Evolutionary conservation across 2,888 invertebrate species (phyloP).

Genomic region (Sialis lutaria): DNA sequence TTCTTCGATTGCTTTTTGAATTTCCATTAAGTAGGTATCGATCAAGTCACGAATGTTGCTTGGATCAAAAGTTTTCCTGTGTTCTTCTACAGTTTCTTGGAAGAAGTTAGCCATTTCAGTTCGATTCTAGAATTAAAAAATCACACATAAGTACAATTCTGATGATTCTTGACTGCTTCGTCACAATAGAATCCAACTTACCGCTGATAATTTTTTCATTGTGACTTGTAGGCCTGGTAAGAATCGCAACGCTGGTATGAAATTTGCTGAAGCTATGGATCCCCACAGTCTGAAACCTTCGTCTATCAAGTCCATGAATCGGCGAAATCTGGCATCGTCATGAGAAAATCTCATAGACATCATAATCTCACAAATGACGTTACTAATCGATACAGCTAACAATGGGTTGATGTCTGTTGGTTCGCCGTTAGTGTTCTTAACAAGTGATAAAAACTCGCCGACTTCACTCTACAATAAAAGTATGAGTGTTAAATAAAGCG

Average conservation of each 20-base stretch:
- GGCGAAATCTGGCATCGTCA: constrained; percentile 56
- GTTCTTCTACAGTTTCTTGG: constrained; percentile 67
- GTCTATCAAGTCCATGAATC: constrained; percentile 73
- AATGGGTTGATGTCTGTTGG: constrained; percentile 58
- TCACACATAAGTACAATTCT: background rate
- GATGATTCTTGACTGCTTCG: background rate
- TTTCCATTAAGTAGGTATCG: constrained; percentile 73
- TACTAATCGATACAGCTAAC: constrained; percentile 68
- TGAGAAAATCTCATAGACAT: constrained; percentile 76
- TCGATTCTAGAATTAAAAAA: constrained; percentile 37
- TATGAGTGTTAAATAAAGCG: background rate
- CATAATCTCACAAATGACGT: constrained; percentile 78
- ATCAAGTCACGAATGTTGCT: constrained; percentile 65
- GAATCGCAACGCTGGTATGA: constrained; percentile 59
- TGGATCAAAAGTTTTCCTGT: constrained; percentile 56
- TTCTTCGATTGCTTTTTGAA: constrained; percentile 63
- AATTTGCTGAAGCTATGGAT: constrained; percentile 64
- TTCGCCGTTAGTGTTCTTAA: constrained; percentile 44
- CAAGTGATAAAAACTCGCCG: constrained; percentile 46
- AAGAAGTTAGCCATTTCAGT: constrained; percentile 74
- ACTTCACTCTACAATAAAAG: constrained; percentile 45
- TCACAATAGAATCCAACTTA: constrained; percentile 17
- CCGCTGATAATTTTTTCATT: constrained; percentile 33
- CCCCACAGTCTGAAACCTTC: constrained; percentile 83
- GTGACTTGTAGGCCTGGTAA: constrained; percentile 34